Evolutionary conservation across 2,888 invertebrate species (phyloP), one percentile per base, ranked within the genome.

Genomic region (Bombylius discolor): DNA sequence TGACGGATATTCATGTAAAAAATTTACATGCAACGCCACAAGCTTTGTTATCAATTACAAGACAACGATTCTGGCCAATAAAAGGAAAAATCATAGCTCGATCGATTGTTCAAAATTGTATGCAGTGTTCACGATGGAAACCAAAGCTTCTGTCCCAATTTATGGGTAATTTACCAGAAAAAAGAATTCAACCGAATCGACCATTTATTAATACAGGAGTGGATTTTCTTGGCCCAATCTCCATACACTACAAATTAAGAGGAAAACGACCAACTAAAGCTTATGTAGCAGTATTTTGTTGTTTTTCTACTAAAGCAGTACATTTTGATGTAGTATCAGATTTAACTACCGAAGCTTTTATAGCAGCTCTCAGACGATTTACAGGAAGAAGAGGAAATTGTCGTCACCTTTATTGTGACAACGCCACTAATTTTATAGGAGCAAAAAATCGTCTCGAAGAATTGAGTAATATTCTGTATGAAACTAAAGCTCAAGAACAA

Each of bases 161-260:
- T 1, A 66, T 67, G 65, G 64, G 63, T 32, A 55, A 65, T 57
- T 55, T 66, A 23, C 66, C 66, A 4, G 36, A 13, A 23, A 47
- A 39, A 42, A 53, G 65, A 47, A 51, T 56, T 9, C 44, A 23
- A 14, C 50, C 55, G 14, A 52, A 56, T 45, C n/a, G 59, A 14
- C 54, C 57, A 50, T 57, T 60, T 49, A 44, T 56, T 4, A 53
- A 57, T 34, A 42, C 55, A 44, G 61, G 56, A 1, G 53, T 59
- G 31, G 57, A 58, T 34, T 59, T 50, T 44, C 47, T 34, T 9
- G 60, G 59, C 12, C 57, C 58, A 12, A 32, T 58, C 14, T 55
- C 44, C 44, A 52, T 46, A 13, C 53, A 52, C 23, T 56, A 49
- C 42, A 50, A 51, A 33, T 36, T 46, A 23, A 33, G 56, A n/a